A percentile compares a stretch with the other conserved stretches of the same genome.
Conservation (phyloP, 2,797 vertebrate species). For the Ispidina picta region DNA sequence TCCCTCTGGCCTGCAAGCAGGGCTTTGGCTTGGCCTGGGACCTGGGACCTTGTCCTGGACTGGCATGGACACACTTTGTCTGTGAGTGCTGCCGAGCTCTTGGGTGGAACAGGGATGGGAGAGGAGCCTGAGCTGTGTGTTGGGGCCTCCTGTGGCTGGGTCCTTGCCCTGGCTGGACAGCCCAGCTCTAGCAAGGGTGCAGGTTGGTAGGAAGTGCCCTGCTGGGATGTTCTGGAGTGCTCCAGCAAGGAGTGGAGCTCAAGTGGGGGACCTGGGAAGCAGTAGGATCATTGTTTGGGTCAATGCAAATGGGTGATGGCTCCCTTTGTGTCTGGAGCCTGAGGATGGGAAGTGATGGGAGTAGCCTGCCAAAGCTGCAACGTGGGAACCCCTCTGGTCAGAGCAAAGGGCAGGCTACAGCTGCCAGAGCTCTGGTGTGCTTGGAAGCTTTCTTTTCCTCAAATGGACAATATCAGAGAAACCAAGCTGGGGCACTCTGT, state of each 20-base stretch:
- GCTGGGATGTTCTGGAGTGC: neutral
- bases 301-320: neutral
- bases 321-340: neutral
- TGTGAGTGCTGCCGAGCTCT: fast-evolving
- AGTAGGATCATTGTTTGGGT: neutral
- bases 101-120: neutral
- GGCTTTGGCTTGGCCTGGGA: neutral
- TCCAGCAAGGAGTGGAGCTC: neutral
- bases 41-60: neutral
- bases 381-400: neutral
- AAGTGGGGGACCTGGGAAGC: neutral
- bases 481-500: neutral
- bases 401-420: neutral
- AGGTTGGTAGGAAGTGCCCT: neutral
- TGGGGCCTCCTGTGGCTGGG: neutral
- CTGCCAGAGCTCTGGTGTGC: neutral
- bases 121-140: neutral
- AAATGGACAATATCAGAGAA: neutral
- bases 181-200: fast-evolving
- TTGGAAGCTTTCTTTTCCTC: neutral
- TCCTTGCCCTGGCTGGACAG: neutral
- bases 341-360: neutral
- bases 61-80: neutral
- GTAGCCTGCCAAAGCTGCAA: neutral
- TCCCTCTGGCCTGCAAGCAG: too few relatives aligned